A percentile compares a stretch with the other conserved stretches of the same genome.
Evolutionary conservation across 35 echinoderm and acorn worm genomes (phyloP).

Genomic region (Hemicentrotus pulcherrimus): DNA sequence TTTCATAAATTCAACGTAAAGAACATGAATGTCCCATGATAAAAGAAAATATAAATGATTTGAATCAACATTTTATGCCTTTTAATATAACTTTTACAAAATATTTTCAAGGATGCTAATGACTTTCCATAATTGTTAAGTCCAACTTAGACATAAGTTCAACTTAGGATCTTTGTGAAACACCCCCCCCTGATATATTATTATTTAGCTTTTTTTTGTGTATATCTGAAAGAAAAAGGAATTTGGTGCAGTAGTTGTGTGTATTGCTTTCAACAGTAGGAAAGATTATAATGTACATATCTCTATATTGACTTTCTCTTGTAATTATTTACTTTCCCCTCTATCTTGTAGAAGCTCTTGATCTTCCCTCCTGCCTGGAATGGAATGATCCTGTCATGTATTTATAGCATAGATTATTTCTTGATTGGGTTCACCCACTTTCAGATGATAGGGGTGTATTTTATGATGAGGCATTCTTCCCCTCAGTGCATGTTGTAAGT

Average conservation of each 20-base stretch:
- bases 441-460: background rate
- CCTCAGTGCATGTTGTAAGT: background rate
- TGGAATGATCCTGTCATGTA: background rate
- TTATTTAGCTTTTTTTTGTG: background rate
- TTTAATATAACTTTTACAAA: too few relatives aligned
- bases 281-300: slow-evolving; percentile 12
- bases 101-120: too few relatives aligned
- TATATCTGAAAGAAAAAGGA: background rate
- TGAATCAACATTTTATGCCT: too few relatives aligned
- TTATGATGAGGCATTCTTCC: background rate
- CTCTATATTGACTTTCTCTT: background rate
- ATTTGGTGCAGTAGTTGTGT: background rate
- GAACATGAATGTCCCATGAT: too few relatives aligned
- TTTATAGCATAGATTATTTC: slow-evolving; percentile 5
- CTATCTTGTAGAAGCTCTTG: background rate
- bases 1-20: too few relatives aligned
- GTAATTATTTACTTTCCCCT: background rate
- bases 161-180: too few relatives aligned
- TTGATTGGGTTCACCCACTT: background rate
- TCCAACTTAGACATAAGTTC: too few relatives aligned
- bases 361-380: background rate
- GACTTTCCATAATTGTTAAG: too few relatives aligned
- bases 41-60: too few relatives aligned
- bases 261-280: background rate
- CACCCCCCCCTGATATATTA: background rate